Evolutionary conservation across 2,113 vertebrate species (phyloP).

Genomic region (Otis tarda): DNA sequence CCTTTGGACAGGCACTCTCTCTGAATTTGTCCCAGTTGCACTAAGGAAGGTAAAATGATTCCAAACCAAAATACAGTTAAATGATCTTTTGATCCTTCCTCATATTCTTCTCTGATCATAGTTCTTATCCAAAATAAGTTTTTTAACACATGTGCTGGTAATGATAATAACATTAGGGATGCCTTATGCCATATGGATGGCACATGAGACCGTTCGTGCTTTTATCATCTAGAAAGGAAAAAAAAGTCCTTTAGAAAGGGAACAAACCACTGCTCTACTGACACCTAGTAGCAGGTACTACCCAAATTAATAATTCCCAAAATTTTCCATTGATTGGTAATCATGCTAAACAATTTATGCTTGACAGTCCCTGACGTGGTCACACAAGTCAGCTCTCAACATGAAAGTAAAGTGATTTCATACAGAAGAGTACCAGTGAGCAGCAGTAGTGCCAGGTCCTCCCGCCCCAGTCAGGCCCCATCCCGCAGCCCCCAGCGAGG

Average conservation of each 20-base stretch:
- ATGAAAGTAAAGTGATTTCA: neutral
- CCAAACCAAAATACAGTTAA: neutral
- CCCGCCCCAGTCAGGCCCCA: neutral
- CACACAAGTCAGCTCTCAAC: neutral
- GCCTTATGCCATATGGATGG: neutral
- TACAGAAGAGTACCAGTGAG: neutral
- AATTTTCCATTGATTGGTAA: neutral
- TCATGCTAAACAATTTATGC: neutral
- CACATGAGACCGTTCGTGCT: neutral
- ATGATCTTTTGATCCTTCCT: neutral
- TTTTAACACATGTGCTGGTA: neutral
- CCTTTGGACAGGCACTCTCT: neutral
- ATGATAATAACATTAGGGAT: neutral
- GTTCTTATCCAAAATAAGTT: neutral
- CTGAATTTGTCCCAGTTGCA: neutral
- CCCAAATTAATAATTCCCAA: neutral
- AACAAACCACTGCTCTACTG: neutral
- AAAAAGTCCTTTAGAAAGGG: neutral
- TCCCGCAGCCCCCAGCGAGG: accelerated
- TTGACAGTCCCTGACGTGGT: neutral
- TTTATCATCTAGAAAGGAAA: neutral
- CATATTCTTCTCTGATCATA: neutral
- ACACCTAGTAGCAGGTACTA: neutral
- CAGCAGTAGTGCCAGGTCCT: neutral
- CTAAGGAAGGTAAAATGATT: neutral